phyloP scores from a whole-genome alignment of 2,888 invertebrate genomes.

The Hemistola chrysoprasaria region DNA sequence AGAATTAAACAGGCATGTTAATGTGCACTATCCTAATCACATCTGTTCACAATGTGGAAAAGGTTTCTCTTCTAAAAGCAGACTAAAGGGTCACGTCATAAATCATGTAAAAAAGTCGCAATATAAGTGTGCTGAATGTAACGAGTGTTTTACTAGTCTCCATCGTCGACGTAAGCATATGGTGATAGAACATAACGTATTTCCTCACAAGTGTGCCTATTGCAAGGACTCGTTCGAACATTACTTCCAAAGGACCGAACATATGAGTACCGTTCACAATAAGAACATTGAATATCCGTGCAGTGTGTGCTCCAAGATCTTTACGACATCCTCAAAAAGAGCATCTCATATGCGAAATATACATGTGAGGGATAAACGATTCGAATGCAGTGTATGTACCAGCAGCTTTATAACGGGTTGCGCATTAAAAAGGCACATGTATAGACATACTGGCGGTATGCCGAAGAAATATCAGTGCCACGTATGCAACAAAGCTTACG shows the following conservation, averaged over 20 bases:
- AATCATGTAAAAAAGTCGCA: slow-evolving; percentile 40
- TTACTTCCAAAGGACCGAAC: slow-evolving; percentile 54
- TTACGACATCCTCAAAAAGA: slow-evolving; percentile 50
- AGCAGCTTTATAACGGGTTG: slow-evolving; percentile 55
- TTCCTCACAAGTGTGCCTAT: slow-evolving; percentile 39
- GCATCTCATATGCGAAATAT: slow-evolving; percentile 61
- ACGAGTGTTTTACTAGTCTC: slow-evolving; percentile 47
- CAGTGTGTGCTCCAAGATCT: slow-evolving; percentile 59
- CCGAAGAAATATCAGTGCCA: slow-evolving; percentile 38
- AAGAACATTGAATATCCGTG: slow-evolving; percentile 63
- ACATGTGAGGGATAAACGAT: slow-evolving; percentile 56
- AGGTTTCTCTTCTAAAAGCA: slow-evolving; percentile 45
- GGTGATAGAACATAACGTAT: slow-evolving; percentile 46
- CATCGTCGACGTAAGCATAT: slow-evolving; percentile 53
- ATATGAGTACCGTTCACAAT: slow-evolving; percentile 54
- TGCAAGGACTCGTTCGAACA: slow-evolving; percentile 61
- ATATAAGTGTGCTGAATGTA: slow-evolving; percentile 60
- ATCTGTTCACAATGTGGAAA: slow-evolving; percentile 61
- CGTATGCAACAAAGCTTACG: slow-evolving; percentile 33
- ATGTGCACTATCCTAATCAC: slow-evolving; percentile 60
- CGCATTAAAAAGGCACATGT: slow-evolving; percentile 55
- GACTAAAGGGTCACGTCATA: slow-evolving; percentile 54
- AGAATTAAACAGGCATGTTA: slow-evolving; percentile 61
- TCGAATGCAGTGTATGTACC: slow-evolving; percentile 52
- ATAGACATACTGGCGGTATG: slow-evolving; percentile 50